Base-by-base conservation (phyloP, 1,140 invertebrate genomes). In the Meloidogyne chitwoodi region DNA sequence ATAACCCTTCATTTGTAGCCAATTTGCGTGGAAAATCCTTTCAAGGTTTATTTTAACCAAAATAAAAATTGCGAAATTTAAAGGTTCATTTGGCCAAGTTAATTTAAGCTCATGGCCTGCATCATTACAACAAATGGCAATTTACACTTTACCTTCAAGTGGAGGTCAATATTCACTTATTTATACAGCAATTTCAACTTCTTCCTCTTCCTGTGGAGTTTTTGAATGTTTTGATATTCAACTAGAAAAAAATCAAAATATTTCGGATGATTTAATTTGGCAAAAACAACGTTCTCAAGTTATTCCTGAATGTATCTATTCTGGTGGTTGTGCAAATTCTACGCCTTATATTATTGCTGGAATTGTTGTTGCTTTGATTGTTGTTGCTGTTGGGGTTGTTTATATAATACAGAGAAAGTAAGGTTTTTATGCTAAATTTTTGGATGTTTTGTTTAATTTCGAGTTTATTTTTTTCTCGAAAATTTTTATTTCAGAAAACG, bases 401-500 rank as follows among this genome's bases (percentile, higher is more conserved):
- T 83, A 84, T 61, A 41, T 27, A 16, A 63, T 81, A 31, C 79
- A 78, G 65, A 24, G 81, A 72, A 69, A 74, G 81, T 83, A 26
- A 65, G 48, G 14, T 14, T 44, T 76, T 56, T 62, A n/a, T n/a
- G n/a, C n/a, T n/a, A n/a, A n/a, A n/a, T n/a, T n/a, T n/a, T n/a
- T n/a, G n/a, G n/a, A n/a, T n/a, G n/a, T n/a, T n/a, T n/a, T n/a
- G n/a, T n/a, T n/a, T n/a, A n/a, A n/a, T n/a, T n/a, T n/a, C n/a
- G n/a, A n/a, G n/a, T n/a, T n/a, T n/a, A n/a, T n/a, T n/a, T n/a
- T n/a, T n/a, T n/a, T n/a, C n/a, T n/a, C n/a, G n/a, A n/a, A n/a
- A n/a, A n/a, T n/a, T n/a, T n/a, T n/a, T n/a, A n/a, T n/a, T 79
- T 71, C 8, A 79, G 80, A 83, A 76, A 84, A 22, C 81, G 81